phyloP scores from a whole-genome alignment of 1,140 invertebrate genomes.

The Coenobita brevimanus region DNA sequence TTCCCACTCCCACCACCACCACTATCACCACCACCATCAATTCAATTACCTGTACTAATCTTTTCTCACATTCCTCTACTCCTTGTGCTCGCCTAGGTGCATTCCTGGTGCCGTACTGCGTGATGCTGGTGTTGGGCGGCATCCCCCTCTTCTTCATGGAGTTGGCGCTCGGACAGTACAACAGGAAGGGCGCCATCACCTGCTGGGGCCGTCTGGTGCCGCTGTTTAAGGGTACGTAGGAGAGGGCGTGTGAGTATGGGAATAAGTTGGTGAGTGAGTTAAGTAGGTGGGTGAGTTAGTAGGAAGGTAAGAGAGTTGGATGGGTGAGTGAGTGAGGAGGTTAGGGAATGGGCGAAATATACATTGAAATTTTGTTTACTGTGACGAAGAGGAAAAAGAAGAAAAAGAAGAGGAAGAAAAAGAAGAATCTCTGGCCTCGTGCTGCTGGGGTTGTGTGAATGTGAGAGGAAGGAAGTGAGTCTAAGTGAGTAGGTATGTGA shows the following conservation, averaged over 20 bases:
- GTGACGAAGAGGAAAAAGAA: too few relatives aligned
- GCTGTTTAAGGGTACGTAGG: constrained; percentile 73
- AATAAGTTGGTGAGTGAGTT: neutral
- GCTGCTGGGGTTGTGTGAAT: too few relatives aligned
- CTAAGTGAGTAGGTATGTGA: too few relatives aligned
- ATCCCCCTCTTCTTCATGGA: constrained; percentile 99
- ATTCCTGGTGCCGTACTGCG: constrained; percentile 95
- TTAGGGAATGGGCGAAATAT: too few relatives aligned
- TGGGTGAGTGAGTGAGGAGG: too few relatives aligned
- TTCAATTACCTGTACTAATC: too few relatives aligned
- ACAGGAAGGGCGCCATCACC: constrained; percentile 85
- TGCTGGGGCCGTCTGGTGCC: constrained; percentile 73
- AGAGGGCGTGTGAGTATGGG: neutral
- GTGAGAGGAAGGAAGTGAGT: too few relatives aligned
- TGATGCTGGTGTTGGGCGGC: constrained; percentile 97
- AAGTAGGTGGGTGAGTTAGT: neutral
- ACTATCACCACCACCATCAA: too few relatives aligned
- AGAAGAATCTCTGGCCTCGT: too few relatives aligned
- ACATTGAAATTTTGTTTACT: too few relatives aligned
- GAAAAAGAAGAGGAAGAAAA: too few relatives aligned
- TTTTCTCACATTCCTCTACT: neutral
- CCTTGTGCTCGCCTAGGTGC: constrained; percentile 79
- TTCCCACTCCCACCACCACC: neutral
- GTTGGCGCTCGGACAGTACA: constrained; percentile 87
- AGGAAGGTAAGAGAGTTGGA: too few relatives aligned